phyloP scores from a whole-genome alignment of 30 jellyfish, hydroid and myxozoan genomes.

The Hydractinia echinata region DNA sequence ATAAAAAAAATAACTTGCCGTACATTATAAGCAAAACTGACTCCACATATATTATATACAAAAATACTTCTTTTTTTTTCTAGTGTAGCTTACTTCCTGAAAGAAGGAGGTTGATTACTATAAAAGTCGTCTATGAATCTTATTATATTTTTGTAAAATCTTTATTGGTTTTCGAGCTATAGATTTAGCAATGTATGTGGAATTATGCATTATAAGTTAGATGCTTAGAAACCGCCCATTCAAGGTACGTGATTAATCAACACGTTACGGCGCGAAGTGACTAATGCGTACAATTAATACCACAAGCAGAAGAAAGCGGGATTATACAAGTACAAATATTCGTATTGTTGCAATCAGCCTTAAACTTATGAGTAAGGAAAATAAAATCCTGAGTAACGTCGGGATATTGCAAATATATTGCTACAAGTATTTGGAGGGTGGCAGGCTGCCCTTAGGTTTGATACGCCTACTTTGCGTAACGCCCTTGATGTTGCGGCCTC shows the following conservation, averaged over 20 bases:
- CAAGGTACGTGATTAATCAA: too few species aligned
- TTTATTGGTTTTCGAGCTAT: background rate
- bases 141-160: constrained; percentile 13
- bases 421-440: constrained; percentile 22
- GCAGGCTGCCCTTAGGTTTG: constrained; percentile 46
- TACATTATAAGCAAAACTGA: background rate
- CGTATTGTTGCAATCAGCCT: background rate
- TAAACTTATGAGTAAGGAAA: constrained; percentile 48
- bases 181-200: too few species aligned
- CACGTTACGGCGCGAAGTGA: too few species aligned
- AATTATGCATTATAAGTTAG: too few species aligned
- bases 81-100: background rate
- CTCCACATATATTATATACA: constrained; percentile 4
- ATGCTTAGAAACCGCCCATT: too few species aligned
- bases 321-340: too few species aligned
- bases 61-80: background rate
- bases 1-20: background rate
- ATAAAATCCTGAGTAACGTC: constrained; percentile 36
- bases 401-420: constrained; percentile 4
- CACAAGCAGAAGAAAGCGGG: too few species aligned
- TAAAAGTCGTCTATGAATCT: too few species aligned
- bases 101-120: too few species aligned
- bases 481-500: constrained; percentile 43
- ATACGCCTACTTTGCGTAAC: constrained; percentile 46
- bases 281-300: too few species aligned